A percentile compares a stretch with the other conserved stretches of the same genome.
phyloP scores from a whole-genome alignment of 2,888 invertebrate species.

The Euplexia lucipara region DNA sequence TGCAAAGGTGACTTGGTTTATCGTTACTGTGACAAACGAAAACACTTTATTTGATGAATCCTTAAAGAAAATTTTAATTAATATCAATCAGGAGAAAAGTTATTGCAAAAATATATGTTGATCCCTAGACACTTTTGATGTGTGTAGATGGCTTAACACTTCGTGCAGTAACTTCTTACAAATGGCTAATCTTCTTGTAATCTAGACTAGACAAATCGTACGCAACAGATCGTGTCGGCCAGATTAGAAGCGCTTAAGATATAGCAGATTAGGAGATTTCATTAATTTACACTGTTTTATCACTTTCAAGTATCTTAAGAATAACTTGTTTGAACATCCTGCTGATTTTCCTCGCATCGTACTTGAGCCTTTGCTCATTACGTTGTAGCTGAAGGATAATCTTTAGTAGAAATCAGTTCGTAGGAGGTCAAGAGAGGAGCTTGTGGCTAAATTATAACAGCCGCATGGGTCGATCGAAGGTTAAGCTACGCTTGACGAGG shows the following conservation, averaged over 20 bases:
- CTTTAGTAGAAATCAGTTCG: constrained; percentile 11
- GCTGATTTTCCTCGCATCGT: constrained; percentile 22
- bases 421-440: constrained; percentile 26
- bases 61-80: no score
- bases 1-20: no score
- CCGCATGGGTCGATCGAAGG: no score
- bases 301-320: constrained; percentile 12
- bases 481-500: no score
- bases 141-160: constrained; percentile 12
- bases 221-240: constrained; percentile 46
- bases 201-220: constrained; percentile 46
- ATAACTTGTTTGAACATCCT: constrained; percentile 28
- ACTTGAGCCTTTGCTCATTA: constrained; percentile 9
- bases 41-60: no score
- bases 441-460: no score
- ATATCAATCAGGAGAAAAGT: no score
- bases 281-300: constrained; percentile 50
- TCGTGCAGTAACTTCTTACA: constrained; percentile 14
- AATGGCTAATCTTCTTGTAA: constrained; percentile 31
- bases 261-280: constrained; percentile 40
- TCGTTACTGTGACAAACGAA: no score
- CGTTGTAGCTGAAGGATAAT: constrained; percentile 22
- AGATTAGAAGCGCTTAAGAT: constrained; percentile 54
- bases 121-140: no score
- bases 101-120: no score